Percentiles rank a stretch among this genome's conserved stretches.
Conservation (phyloP, 2,888 invertebrate genomes). For the Drosophila seclusa region DNA sequence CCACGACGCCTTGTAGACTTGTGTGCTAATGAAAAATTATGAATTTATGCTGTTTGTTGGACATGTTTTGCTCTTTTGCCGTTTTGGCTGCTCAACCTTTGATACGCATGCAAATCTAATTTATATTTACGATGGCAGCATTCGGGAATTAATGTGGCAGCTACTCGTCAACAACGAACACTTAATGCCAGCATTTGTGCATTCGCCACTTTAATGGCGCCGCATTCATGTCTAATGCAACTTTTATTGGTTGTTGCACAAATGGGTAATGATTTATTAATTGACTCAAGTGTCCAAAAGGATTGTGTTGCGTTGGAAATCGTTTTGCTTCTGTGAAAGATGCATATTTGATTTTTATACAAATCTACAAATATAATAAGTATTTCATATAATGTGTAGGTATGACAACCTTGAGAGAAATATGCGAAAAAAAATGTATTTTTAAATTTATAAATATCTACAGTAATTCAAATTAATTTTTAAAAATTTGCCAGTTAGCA, state of each 20-base stretch:
- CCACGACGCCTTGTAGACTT: slow-evolving; percentile 32
- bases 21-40: slow-evolving; percentile 77
- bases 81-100: slow-evolving; percentile 7
- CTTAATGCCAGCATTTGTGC: slow-evolving; percentile 20
- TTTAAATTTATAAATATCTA: neutral
- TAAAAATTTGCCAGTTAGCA: neutral
- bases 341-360: neutral
- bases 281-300: slow-evolving; percentile 40
- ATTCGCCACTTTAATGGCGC: slow-evolving; percentile 34
- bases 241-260: slow-evolving; percentile 52
- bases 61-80: slow-evolving; percentile 9
- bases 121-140: slow-evolving; percentile 37
- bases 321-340: neutral
- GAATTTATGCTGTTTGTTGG: slow-evolving; percentile 51
- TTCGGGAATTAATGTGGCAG: slow-evolving; percentile 49
- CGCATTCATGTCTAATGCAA: slow-evolving; percentile 28
- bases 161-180: slow-evolving; percentile 42
- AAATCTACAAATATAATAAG: neutral
- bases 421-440: neutral
- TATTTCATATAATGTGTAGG: neutral
- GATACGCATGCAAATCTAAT: slow-evolving; percentile 43
- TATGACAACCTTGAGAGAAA: neutral
- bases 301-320: neutral
- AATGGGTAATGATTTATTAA: slow-evolving; percentile 66
- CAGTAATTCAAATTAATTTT: neutral